A percentile compares a stretch with the other conserved stretches of the same genome.
These are phyloP conservation scores for Caerostris extrusa DNA, from an alignment of 1,140 invertebrate species.

Conservation along the genomic window DNA sequence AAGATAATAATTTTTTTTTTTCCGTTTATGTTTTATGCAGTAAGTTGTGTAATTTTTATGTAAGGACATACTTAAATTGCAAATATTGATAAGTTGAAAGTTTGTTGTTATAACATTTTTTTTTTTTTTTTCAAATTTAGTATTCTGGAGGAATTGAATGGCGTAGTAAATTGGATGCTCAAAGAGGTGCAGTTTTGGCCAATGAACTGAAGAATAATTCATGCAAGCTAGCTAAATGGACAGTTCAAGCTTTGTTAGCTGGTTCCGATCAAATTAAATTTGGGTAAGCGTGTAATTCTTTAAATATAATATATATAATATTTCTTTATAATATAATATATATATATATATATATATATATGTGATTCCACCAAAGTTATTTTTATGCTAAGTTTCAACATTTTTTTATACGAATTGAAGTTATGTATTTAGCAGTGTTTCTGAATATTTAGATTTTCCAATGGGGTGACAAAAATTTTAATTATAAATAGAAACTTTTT, in stretches of 20 bases:
- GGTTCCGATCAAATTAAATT: slow-evolving; percentile 99
- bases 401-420: no score
- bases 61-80: no score
- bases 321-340: no score
- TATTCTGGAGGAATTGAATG: slow-evolving; percentile 97
- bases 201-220: slow-evolving; percentile 99
- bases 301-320: no score
- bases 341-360: no score
- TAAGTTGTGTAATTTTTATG: neutral
- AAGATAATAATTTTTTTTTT: neutral
- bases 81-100: no score
- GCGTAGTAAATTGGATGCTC: slow-evolving; percentile 98
- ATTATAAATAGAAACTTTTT: no score
- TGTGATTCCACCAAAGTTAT: no score
- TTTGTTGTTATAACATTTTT: neutral
- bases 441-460: no score
- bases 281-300: slow-evolving; percentile 84
- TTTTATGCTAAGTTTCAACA: no score
- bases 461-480: no score
- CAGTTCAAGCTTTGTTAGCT: slow-evolving; percentile 96
- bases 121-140: slow-evolving; percentile 80
- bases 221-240: slow-evolving; percentile 99
- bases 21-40: neutral
- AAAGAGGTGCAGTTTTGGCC: slow-evolving; percentile 98
- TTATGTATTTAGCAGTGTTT: no score